Evolutionary conservation across 1,140 invertebrate species (phyloP).

Genomic region (Meloidogyne chitwoodi): DNA sequence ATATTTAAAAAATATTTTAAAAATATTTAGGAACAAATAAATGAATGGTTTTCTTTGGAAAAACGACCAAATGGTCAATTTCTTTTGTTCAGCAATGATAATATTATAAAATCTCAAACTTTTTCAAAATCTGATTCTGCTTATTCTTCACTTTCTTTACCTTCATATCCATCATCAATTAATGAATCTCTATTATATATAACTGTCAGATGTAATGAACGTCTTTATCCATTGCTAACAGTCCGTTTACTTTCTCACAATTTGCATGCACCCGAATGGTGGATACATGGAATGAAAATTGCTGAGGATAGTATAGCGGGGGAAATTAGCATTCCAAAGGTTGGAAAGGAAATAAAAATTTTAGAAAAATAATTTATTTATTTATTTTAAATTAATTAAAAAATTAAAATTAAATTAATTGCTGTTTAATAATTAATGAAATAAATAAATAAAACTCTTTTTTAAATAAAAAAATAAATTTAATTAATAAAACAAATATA

Average conservation of each 20-base stretch:
- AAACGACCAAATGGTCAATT: slow-evolving; percentile 48
- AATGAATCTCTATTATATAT: slow-evolving; percentile 55
- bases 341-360: neutral
- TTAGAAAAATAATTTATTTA: too few species aligned
- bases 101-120: slow-evolving; percentile 12
- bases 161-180: slow-evolving; percentile 49
- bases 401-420: too few species aligned
- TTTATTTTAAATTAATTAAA: too few species aligned
- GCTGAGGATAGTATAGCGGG: slow-evolving; percentile 27
- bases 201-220: slow-evolving; percentile 52
- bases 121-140: slow-evolving; percentile 10
- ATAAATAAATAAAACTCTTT: too few species aligned
- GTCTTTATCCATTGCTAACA: slow-evolving; percentile 54
- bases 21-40: slow-evolving; percentile 23
- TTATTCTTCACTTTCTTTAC: slow-evolving; percentile 35
- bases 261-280: slow-evolving; percentile 33
- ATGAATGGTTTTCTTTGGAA: slow-evolving; percentile 36
- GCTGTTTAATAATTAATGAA: too few species aligned
- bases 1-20: neutral
- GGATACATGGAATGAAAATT: neutral
- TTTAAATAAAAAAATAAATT: too few species aligned
- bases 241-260: slow-evolving; percentile 29
- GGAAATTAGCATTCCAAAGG: slow-evolving; percentile 40
- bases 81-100: slow-evolving; percentile 23
- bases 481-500: too few species aligned